phyloP scores from a whole-genome alignment of 2,113 vertebrate genomes.

The Cryptoleucopteryx plumbea region DNA sequence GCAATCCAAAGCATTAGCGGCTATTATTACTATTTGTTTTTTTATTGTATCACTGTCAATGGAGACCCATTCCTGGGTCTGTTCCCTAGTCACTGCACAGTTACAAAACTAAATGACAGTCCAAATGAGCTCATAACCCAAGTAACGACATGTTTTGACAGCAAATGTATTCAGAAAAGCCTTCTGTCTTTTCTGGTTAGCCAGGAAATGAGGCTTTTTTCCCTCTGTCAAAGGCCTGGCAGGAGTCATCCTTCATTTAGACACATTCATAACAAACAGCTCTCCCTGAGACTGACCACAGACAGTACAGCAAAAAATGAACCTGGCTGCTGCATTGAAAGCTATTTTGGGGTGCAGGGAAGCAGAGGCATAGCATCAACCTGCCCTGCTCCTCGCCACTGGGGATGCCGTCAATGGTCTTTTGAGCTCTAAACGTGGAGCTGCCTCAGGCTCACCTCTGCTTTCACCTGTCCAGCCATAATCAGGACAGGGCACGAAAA shows the following conservation, averaged over 20 bases:
- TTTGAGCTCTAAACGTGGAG: neutral
- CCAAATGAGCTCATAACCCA: neutral
- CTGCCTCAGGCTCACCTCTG: neutral
- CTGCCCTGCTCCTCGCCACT: neutral
- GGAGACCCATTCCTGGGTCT: neutral
- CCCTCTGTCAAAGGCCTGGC: constrained; percentile 10
- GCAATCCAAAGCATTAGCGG: neutral
- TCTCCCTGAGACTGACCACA: neutral
- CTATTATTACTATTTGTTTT: neutral
- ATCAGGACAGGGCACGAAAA: neutral
- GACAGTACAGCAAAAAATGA: neutral
- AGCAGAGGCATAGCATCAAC: neutral
- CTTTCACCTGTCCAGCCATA: neutral
- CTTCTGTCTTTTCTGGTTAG: neutral
- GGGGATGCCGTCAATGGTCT: rapidly evolving
- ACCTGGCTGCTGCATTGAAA: neutral
- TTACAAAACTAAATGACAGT: neutral
- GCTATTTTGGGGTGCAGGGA: neutral
- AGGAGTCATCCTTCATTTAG: constrained; percentile 25
- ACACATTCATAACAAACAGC: neutral
- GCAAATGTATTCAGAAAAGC: neutral
- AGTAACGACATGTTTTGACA: neutral
- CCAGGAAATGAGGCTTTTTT: constrained; percentile 13
- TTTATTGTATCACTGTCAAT: neutral
- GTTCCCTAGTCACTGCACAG: neutral